phyloP scores from a whole-genome alignment of 2,113 vertebrate species.

The Corynorhinus townsendii region DNA sequence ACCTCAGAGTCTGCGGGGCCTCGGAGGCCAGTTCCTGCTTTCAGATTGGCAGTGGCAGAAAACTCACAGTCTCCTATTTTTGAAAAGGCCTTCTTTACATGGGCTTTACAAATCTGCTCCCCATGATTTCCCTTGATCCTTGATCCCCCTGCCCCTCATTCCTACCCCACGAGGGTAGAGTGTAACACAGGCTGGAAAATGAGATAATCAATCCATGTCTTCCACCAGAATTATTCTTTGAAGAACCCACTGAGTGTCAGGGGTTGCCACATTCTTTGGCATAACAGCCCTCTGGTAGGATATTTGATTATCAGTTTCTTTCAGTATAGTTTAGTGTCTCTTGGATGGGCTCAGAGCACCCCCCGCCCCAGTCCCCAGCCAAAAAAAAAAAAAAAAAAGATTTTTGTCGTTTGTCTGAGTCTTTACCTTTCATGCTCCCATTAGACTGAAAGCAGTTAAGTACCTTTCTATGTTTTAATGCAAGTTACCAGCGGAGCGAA shows the following conservation, averaged over 20 bases:
- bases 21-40: not conserved
- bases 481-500: slow-evolving; percentile 9
- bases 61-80: not conserved
- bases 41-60: not conserved
- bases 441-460: not conserved
- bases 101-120: not conserved
- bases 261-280: not conserved
- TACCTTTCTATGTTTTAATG: slow-evolving; percentile 15
- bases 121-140: not conserved
- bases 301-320: not conserved
- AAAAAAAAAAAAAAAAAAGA: not conserved
- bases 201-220: not conserved
- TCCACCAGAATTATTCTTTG: not conserved
- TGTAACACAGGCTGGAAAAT: not conserved
- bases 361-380: rapidly evolving
- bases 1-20: not conserved
- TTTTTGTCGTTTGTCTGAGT: not conserved
- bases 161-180: rapidly evolving
- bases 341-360: not conserved
- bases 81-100: not conserved
- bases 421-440: not conserved
- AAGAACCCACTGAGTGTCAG: not conserved
- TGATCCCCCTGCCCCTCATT: not conserved
- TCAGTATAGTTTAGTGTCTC: not conserved
- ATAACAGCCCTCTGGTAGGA: not conserved